Evolutionary conservation across 2,888 invertebrate genomes (phyloP), one percentile per base, ranked within the genome.

Genomic region (Drosophila phalerata): DNA sequence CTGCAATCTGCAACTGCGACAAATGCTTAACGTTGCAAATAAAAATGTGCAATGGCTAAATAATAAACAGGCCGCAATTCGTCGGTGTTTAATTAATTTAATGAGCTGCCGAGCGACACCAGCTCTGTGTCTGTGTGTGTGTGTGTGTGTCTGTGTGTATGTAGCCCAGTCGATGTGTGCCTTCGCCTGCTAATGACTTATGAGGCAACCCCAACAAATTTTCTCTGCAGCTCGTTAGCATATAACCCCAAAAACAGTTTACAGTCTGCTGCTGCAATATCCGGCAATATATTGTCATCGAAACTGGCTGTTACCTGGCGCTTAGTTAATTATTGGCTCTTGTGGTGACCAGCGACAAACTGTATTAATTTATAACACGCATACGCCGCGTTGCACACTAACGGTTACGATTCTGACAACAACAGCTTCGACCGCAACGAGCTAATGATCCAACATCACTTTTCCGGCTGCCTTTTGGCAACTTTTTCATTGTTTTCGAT

Each of bases 1-100:
- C 19, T 22, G 56, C 64, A 48, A 60, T 37, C 17, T 32, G 61
- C 51, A 52, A 51, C 73, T 69, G 73, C 72, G 64, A 51, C 69
- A 73, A 64, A 64, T 63, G 77, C 61, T 67, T 49, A 67, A 51
- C 66, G 79, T 71, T 48, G 77, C 77, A 78, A 66, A 68, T 62
- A 56, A 67, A 62, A 40, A 34, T 56, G 49, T 51, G 73, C 73
- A 73, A 47, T 61, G 45, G 28, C 78, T 66, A 63, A 75, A 73
- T 69, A 75, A 75, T 75, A 78, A 73, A 81, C 79, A 75, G 70
- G 55, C 65, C 66, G 73, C 77, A 49, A 45, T 53, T 38, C 40
- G 62, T 57, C 64, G 47, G 49, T 69, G 69, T 85, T 85, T 88
- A 88, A 85, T 85, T 85, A 85, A 85, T 77, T 85, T 85, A 85